phyloP scores from a whole-genome alignment of 2,888 invertebrate species.

The Agonum fuliginosum region DNA sequence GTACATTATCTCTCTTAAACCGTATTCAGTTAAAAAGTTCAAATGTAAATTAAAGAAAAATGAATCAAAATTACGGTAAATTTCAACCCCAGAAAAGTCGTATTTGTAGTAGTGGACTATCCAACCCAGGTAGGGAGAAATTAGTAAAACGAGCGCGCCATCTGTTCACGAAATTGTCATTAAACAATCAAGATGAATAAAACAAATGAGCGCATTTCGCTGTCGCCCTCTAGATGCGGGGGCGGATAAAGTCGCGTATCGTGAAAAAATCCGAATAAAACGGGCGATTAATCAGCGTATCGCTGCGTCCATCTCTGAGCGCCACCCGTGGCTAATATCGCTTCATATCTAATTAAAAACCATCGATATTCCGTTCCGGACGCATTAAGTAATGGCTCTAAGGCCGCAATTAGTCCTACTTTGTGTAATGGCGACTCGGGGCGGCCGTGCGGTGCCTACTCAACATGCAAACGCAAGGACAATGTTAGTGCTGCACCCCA shows the following conservation, averaged over 20 bases:
- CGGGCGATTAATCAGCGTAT: conserved; percentile 57
- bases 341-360: conserved; percentile 59
- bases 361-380: conserved; percentile 57
- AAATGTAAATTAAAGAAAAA: too few relatives aligned
- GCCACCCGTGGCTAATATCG: conserved; percentile 35
- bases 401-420: conserved; percentile 56
- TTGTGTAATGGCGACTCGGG: conserved; percentile 54
- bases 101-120: too few relatives aligned
- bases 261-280: conserved; percentile 54
- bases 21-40: too few relatives aligned
- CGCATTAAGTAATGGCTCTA: conserved; percentile 57
- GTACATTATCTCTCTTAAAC: too few relatives aligned
- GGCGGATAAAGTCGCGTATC: conserved; percentile 14
- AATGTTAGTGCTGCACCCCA: conserved; percentile 5
- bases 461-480: conserved; percentile 24
- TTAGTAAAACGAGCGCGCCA: conserved; percentile 24
- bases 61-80: too few relatives aligned
- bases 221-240: background rate
- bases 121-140: conserved; percentile 3
- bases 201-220: conserved; percentile 23
- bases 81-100: too few relatives aligned
- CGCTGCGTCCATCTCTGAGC: conserved; percentile 7
- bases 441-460: conserved; percentile 6
- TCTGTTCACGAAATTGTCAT: conserved; percentile 27
- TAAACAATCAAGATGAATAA: conserved; percentile 42